Percentiles rank a stretch among this genome's conserved stretches.
These are phyloP conservation scores for Echinometra lucunter DNA, from an alignment of 53 echinoderm and acorn worm genomes.

Conservation along the genomic window DNA sequence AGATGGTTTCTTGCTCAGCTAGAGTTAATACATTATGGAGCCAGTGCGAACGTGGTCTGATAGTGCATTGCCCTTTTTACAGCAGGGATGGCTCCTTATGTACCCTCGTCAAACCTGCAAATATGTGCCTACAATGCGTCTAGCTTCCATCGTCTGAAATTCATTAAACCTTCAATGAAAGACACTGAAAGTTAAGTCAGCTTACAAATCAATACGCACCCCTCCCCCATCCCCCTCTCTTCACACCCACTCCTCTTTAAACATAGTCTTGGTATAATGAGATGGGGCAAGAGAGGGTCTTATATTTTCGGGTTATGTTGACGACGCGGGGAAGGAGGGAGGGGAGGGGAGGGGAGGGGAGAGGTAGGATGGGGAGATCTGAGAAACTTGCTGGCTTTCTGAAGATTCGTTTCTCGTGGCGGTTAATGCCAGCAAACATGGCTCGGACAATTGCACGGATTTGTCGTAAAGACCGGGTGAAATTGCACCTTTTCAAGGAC, in stretches of 20 bases:
- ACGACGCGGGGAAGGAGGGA: not conserved
- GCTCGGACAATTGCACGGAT: conserved; percentile 51
- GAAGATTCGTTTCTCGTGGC: not conserved
- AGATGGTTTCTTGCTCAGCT: not conserved
- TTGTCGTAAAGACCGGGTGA: conserved; percentile 32
- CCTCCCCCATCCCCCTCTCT: not conserved
- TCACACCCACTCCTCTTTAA: no score
- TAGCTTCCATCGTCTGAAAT: not conserved
- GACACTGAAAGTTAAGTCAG: not conserved
- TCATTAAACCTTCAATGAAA: not conserved
- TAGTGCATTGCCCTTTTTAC: not conserved
- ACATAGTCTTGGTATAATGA: no score
- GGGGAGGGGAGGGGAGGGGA: not conserved
- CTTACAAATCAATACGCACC: not conserved
- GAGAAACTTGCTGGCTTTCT: not conserved
- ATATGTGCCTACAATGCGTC: conserved; percentile 1
- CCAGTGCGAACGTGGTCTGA: not conserved
- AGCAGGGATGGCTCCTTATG: not conserved
- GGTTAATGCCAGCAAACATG: conserved; percentile 40
- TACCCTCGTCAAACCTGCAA: not conserved
- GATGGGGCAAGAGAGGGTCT: not conserved
- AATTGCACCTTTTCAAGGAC: conserved; percentile 53
- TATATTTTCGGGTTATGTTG: not conserved
- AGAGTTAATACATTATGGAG: not conserved
- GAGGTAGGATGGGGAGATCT: not conserved